These are phyloP conservation scores for Xenus cinereus DNA, from an alignment of 2,113 vertebrate genomes.

Conservation along the genomic window DNA sequence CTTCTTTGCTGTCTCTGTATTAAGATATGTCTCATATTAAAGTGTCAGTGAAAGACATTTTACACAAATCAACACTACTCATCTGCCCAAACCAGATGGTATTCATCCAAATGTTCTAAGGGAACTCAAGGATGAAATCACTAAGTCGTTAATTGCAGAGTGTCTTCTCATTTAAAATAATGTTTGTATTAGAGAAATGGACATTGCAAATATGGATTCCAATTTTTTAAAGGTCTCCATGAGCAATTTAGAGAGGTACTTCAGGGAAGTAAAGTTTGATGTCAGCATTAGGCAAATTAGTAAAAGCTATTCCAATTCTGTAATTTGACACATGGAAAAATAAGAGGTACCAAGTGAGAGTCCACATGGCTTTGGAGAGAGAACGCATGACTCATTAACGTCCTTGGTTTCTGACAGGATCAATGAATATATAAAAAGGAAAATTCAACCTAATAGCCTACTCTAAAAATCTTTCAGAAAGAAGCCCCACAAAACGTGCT, in stretches of 20 bases:
- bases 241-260: not conserved
- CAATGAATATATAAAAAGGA: not conserved
- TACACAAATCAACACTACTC: not conserved
- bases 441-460: not conserved
- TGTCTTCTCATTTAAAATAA: conserved; percentile 34
- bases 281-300: not conserved
- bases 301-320: not conserved
- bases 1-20: not conserved
- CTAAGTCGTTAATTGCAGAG: conserved; percentile 8
- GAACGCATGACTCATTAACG: not conserved
- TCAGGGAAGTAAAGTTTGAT: not conserved
- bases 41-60: not conserved
- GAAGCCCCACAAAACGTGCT: not conserved
- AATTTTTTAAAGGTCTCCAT: not conserved
- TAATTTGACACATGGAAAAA: not conserved
- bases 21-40: not conserved
- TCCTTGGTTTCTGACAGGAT: not conserved
- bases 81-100: conserved; percentile 8
- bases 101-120: conserved; percentile 24
- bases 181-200: conserved; percentile 12
- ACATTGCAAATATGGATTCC: not conserved
- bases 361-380: not conserved
- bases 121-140: conserved; percentile 36
- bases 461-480: not conserved
- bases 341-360: not conserved